Base-by-base conservation (phyloP, 2,888 invertebrate species). In the Calameuta idolon region DNA sequence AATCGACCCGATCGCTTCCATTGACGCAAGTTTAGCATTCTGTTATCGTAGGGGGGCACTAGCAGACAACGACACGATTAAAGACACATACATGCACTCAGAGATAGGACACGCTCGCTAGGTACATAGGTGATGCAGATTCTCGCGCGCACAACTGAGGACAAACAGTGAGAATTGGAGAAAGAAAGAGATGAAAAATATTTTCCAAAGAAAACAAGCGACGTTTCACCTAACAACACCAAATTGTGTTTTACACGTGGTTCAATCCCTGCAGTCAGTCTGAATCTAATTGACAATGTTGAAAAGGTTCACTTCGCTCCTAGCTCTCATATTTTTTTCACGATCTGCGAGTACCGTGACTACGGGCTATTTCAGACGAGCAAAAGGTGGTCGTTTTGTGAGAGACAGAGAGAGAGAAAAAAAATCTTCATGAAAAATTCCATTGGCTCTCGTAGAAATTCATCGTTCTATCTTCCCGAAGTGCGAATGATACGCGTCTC, bases 261-360 rank as follows among this genome's bases (percentile, higher is more conserved):
- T 84, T 87, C 89, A 89, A 91, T 90, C 90, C 90, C 89, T 90
- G 89, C 89, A 87, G 84, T 91, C 91, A 91, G 91, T 91, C 91
- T 91, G 91, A 91, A 91, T 91, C 91, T 91, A 91, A 91, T 91
- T 91, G 91, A 91, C 91, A 91, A 90, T 90, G 88, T 89, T 89
- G 89, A 87, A 88, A 89, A 88, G 87, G 85, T 88, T 87, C 86
- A 85, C 82, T 86, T 82, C 82, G 81, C 83, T 83, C 81, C 79
- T 79, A 75, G 78, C 73, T 33, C 33, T 76, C 79, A n/a, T 77
- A n/a, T n/a, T n/a, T n/a, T n/a, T 74, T 73, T 77, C 76, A 76
- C 76, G 31, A 76, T 35, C 69, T 40, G 55, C 55, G 55, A 55
- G 9, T 55, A 55, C 55, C 55, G 15, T 55, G 23, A 55, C 55